A percentile compares a stretch with the other conserved stretches of the same genome.
phyloP scores from a whole-genome alignment of 2,113 vertebrate species.

The Muntiacus reevesi region DNA sequence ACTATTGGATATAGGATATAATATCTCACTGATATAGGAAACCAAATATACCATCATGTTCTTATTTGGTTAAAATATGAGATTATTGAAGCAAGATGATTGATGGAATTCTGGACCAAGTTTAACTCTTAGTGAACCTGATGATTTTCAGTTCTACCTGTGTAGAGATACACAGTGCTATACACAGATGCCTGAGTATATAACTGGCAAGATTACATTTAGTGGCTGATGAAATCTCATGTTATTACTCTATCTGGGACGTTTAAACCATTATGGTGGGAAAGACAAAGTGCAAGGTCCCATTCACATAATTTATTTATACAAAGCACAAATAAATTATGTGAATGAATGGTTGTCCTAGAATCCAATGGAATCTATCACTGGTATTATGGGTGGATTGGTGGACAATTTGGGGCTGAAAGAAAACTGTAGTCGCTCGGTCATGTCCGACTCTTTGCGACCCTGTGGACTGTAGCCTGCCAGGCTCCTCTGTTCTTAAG shows the following conservation, averaged over 20 bases:
- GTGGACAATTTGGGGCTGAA: background rate
- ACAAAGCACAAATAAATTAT: background rate
- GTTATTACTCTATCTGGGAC: background rate
- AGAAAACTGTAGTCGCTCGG: fast-evolving
- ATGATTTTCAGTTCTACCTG: background rate
- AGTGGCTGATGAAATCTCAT: background rate
- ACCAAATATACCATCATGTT: background rate
- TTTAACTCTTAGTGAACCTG: background rate
- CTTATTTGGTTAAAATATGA: background rate
- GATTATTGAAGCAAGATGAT: background rate
- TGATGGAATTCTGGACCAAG: background rate
- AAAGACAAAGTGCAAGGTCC: background rate
- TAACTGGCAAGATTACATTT: background rate
- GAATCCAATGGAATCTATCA: background rate
- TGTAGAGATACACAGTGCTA: no score
- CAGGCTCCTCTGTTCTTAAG: background rate
- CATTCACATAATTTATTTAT: background rate
- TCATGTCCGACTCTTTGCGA: background rate
- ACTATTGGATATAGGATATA: background rate
- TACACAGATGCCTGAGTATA: background rate
- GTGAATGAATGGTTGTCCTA: background rate
- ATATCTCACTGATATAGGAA: background rate
- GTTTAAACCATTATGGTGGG: background rate
- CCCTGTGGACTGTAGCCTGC: background rate
- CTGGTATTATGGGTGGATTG: background rate